Evolutionary conservation across 23 tunicate species (phyloP).

Genomic region (Pegea sp.): DNA sequence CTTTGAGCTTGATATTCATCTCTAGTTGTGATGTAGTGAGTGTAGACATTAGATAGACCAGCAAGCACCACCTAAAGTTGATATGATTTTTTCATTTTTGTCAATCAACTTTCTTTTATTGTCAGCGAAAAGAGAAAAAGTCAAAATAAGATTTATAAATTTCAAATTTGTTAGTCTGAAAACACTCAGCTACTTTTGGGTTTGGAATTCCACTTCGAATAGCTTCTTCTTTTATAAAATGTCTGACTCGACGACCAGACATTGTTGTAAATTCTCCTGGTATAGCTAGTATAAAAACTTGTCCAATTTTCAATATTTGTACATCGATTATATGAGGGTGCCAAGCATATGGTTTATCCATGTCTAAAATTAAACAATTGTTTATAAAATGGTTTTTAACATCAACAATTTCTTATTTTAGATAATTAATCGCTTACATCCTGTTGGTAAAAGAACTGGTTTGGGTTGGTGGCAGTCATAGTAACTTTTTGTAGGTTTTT

Average conservation of each 20-base stretch:
- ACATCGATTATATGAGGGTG: conserved; percentile 84
- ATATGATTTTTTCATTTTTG: neutral
- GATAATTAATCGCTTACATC: conserved; percentile 35
- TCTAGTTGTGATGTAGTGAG: conserved; percentile 87
- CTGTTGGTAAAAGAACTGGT: conserved; percentile 90
- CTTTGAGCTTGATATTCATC: conserved; percentile 92
- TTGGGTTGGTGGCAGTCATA: conserved; percentile 91
- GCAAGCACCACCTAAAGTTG: conserved; percentile 52
- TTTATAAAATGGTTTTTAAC: neutral
- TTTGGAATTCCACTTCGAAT: conserved; percentile 24
- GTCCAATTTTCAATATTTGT: conserved; percentile 63
- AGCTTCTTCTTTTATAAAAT: conserved; percentile 34
- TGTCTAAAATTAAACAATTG: no score
- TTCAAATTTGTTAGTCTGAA: neutral
- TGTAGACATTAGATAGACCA: conserved; percentile 86
- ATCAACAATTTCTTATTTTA: no score
- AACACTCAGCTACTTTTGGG: conserved; percentile 62
- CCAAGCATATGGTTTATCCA: conserved; percentile 95
- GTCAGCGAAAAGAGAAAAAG: no score
- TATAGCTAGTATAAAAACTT: conserved; percentile 67
- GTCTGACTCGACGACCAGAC: conserved; percentile 87
- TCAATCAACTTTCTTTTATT: no score
- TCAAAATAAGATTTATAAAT: no score
- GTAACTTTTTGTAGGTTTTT: conserved; percentile 37
- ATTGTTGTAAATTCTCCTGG: conserved; percentile 98